Evolutionary conservation across 2,113 vertebrate species (phyloP).

Genomic region (Callospermophilus lateralis): DNA sequence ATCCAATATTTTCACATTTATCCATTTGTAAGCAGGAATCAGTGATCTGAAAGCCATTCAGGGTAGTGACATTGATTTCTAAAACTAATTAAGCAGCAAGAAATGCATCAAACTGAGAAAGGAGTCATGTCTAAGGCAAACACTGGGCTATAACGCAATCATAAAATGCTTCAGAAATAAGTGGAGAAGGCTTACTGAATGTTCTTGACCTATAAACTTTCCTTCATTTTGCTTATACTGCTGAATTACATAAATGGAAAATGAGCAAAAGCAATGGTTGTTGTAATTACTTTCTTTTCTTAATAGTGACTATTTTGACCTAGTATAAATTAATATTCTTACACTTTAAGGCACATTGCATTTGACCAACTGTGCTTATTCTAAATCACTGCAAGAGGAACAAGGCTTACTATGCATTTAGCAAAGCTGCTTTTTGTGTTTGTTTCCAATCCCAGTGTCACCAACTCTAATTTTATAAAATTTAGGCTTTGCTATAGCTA

Average conservation of each 20-base stretch:
- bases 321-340: slow-evolving; percentile 50
- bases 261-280: neutral
- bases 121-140: neutral
- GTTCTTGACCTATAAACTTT: neutral
- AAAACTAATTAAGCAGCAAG: slow-evolving; percentile 65
- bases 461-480: slow-evolving; percentile 26
- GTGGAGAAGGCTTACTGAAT: neutral
- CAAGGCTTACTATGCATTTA: neutral
- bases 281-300: neutral
- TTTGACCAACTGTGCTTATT: neutral
- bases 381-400: neutral
- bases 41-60: slow-evolving; percentile 45
- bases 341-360: neutral
- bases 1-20: neutral
- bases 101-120: slow-evolving; percentile 36
- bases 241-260: slow-evolving; percentile 40
- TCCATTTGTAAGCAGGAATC: slow-evolving; percentile 41
- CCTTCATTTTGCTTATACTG: neutral
- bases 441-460: slow-evolving; percentile 23
- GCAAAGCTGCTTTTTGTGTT: neutral
- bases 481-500: slow-evolving; percentile 22
- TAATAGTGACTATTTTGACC: slow-evolving; percentile 26
- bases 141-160: neutral
- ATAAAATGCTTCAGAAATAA: neutral
- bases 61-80: slow-evolving; percentile 55